Base-by-base conservation (phyloP, 2,888 invertebrate genomes). In the Drosophila algonquin region DNA sequence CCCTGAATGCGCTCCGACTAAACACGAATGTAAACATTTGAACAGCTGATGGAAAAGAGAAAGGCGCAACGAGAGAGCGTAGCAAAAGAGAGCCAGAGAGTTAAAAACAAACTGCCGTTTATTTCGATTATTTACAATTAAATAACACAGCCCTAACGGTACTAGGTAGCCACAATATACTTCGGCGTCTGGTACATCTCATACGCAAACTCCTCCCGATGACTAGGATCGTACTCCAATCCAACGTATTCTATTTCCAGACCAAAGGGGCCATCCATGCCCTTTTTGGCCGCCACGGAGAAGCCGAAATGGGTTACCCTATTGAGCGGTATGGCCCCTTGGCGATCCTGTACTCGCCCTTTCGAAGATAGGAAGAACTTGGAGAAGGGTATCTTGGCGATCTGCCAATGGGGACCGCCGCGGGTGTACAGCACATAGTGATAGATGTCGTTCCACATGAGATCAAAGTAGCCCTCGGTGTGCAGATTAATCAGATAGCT, bases 351-450 rank as follows among this genome's bases (percentile, higher is more conserved):
- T 40, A 98, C 91, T 24, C 96, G 93, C 3, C 98, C 98, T 93
- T 97, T 97, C 3, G 95, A 95, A 3, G 95, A 93, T 44, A 97
- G 92, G 77, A 96, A 94, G 90, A 99, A 98, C 92, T 98, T 98
- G 10, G 98, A 98, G 93, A 98, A 98, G 1, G 98, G 98, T 88
- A 99, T 97, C 96, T 95, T 97, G 30, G 96, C 95, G 73, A 95
- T 93, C 93, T 99, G 99, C 99, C 99, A 99, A 91, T 99, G 99
- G 0, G 99, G 99, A 0, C 99, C 99, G 46, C 99, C 99, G 92
- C 98, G 94, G 0, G 99, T 99, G 90, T 95, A 97, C 5, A 99
- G 92, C 0, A 96, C 95, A 92, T 96, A 99, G 86, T 96, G 95
- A 91, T 96, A 98, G 16, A 96, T 94, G 92, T 98, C 98, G 91